Evolutionary conservation across 2,888 invertebrate species (phyloP).

Genomic region (Cremastinae sp.): DNA sequence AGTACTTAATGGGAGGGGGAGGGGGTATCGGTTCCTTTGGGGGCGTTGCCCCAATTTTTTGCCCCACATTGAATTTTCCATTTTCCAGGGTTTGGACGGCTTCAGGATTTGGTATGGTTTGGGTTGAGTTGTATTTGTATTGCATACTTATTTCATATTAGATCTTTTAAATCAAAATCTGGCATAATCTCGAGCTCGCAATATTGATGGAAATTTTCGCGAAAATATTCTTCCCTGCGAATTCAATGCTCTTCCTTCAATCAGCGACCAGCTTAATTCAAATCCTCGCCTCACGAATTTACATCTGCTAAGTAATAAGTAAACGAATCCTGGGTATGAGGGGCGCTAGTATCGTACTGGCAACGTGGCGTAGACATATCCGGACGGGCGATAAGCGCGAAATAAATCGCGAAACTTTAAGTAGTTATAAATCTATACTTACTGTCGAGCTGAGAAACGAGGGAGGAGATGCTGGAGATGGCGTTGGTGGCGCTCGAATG

Average conservation of each 20-base stretch:
- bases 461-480: slow-evolving; percentile 46
- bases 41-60: too few species aligned
- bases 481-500: slow-evolving; percentile 48
- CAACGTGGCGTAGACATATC: slow-evolving; percentile 73
- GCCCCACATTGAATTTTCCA: too few species aligned
- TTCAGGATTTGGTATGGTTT: too few species aligned
- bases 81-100: too few species aligned
- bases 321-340: slow-evolving; percentile 68
- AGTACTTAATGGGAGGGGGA: too few species aligned
- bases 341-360: slow-evolving; percentile 22
- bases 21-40: too few species aligned
- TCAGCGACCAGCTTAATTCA: slow-evolving; percentile 71
- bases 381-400: slow-evolving; percentile 78
- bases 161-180: too few species aligned
- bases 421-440: slow-evolving; percentile 80
- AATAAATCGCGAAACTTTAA: slow-evolving; percentile 80
- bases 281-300: slow-evolving; percentile 72
- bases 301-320: slow-evolving; percentile 80
- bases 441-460: slow-evolving; percentile 67
- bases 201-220: neutral
- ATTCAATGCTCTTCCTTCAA: slow-evolving; percentile 60
- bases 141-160: too few species aligned
- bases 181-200: too few species aligned
- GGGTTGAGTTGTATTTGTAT: too few species aligned
- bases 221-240: slow-evolving; percentile 10